Evolutionary conservation across 2,797 vertebrate species (phyloP).

Genomic region (Oreochromis mossambicus): DNA sequence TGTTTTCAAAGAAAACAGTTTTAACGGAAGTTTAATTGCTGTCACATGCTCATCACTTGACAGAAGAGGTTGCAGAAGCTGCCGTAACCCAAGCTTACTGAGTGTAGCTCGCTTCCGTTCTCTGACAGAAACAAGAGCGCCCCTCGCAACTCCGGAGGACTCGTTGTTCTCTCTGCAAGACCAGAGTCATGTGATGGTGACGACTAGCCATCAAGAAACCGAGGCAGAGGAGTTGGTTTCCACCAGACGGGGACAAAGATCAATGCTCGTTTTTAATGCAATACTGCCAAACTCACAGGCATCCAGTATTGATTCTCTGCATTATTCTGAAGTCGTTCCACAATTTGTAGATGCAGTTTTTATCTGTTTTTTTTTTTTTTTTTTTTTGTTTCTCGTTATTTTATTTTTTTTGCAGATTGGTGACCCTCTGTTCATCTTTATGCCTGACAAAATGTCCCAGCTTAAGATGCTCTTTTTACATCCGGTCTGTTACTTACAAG

Average conservation of each 20-base stretch:
- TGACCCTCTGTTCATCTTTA: not conserved
- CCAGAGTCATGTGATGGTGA: not conserved
- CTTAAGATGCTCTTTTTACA: not conserved
- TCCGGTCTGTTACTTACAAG: not conserved
- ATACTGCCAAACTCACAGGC: not conserved
- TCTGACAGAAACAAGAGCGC: not conserved
- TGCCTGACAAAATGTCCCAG: not conserved
- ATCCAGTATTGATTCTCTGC: not conserved
- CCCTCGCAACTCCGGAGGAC: not conserved
- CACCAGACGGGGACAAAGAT: not conserved
- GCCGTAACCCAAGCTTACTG: conserved; percentile 8
- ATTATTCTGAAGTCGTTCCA: not conserved
- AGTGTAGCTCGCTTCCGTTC: not conserved
- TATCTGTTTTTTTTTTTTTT: not conserved
- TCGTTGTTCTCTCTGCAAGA: rapidly evolving
- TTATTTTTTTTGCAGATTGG: not conserved
- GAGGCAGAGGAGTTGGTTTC: rapidly evolving
- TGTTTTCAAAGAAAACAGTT: not conserved
- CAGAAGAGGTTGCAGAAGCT: not conserved
- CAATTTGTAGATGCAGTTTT: not conserved
- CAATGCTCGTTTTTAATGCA: not conserved
- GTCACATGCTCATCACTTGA: rapidly evolving
- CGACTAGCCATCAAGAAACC: not conserved
- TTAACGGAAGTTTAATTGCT: not conserved
- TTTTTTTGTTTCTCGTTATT: not conserved